These are phyloP conservation scores for Ischnura elegans DNA, from an alignment of 2,888 invertebrate genomes.

Conservation along the genomic window DNA sequence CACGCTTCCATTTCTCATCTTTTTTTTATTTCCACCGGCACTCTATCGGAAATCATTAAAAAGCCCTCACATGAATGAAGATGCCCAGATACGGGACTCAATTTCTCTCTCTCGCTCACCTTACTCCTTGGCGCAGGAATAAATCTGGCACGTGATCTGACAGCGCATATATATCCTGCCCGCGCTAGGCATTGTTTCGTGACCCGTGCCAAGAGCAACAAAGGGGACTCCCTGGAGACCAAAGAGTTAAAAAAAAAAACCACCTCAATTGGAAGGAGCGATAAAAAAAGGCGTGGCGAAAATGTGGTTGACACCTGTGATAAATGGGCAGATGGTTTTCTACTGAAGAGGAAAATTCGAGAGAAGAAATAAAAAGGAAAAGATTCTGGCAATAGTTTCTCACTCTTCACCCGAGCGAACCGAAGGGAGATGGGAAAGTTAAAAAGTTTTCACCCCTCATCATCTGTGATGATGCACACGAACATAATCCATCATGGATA, in stretches of 20 bases:
- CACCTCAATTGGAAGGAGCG: too few relatives aligned
- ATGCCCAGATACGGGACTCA: not conserved
- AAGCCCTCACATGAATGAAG: not conserved
- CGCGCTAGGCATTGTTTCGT: constrained; percentile 17
- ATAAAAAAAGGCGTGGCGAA: not conserved
- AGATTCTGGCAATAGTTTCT: not conserved
- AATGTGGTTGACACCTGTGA: constrained; percentile 35
- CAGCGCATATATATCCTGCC: not conserved
- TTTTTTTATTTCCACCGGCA: not conserved
- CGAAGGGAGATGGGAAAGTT: not conserved
- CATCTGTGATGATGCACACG: not conserved
- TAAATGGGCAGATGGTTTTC: constrained; percentile 38
- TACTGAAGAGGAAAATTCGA: not conserved
- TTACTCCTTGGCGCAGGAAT: not conserved
- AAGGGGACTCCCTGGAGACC: not conserved
- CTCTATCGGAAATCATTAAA: not conserved
- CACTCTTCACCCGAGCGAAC: not conserved
- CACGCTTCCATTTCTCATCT: too few relatives aligned
- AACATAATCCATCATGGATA: not conserved
- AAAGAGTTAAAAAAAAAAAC: not conserved
- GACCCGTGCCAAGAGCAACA: constrained; percentile 15
- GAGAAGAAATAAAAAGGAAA: not conserved
- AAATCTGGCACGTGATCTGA: not conserved
- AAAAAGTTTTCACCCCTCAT: not conserved
- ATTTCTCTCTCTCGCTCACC: not conserved